Conservation (phyloP, 2,888 invertebrate genomes). For the Xestoiulus laeticollis region DNA sequence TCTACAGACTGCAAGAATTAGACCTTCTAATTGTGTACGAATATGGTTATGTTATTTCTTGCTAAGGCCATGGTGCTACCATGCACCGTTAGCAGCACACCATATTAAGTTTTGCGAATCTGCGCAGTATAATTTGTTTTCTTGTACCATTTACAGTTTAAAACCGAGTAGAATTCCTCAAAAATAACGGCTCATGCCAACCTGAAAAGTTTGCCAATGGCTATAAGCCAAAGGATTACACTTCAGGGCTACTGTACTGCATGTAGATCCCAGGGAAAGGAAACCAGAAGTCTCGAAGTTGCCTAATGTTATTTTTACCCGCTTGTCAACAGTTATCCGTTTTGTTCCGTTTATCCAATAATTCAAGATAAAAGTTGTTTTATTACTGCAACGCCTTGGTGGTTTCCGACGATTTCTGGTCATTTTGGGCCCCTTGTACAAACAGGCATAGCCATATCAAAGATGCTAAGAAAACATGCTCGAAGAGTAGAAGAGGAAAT, state of each 20-base stretch:
- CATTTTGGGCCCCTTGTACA: not conserved
- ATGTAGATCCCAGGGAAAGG: not conserved
- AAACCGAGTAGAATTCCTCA: not conserved
- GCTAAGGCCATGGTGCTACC: conserved; percentile 4
- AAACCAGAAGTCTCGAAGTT: conserved; percentile 24
- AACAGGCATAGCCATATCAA: not conserved
- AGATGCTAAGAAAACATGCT: not conserved
- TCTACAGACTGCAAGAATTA: too few species aligned
- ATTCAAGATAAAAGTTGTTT: conserved; percentile 29
- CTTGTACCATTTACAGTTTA: not conserved
- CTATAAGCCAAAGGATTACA: conserved; percentile 27
- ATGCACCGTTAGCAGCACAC: not conserved
- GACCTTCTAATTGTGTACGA: not conserved
- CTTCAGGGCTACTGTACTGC: not conserved
- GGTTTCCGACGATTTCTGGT: conserved; percentile 31
- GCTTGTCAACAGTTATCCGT: conserved; percentile 28
- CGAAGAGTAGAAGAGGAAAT: not conserved
- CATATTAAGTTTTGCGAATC: not conserved
- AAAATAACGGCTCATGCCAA: not conserved
- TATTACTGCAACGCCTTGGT: not conserved
- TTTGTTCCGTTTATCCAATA: conserved; percentile 16
- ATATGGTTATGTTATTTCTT: not conserved
- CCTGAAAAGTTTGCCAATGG: not conserved
- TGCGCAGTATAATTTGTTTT: not conserved
- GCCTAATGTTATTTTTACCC: conserved; percentile 23